Conservation (phyloP, 2,797 vertebrate species). For the Hozukius guyotensis region DNA sequence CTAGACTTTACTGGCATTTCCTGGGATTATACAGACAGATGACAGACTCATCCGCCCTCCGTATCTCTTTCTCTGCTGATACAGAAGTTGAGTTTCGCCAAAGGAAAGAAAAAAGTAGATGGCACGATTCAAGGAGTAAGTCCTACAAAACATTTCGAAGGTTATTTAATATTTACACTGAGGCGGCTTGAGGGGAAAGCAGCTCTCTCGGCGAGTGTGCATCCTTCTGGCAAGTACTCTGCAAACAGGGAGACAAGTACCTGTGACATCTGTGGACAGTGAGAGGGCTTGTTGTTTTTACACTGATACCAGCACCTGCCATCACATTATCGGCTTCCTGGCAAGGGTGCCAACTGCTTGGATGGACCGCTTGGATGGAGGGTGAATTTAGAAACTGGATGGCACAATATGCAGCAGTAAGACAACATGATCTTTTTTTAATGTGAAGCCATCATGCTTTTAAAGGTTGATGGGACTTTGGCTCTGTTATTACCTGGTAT, state of each 20-base stretch:
- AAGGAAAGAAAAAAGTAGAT: slow-evolving; percentile 4
- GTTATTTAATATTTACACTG: slow-evolving; percentile 53
- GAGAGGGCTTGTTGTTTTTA: slow-evolving; percentile 63
- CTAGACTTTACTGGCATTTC: slow-evolving; percentile 61
- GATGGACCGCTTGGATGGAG: slow-evolving; percentile 25
- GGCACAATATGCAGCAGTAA: background rate
- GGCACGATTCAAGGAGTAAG: slow-evolving; percentile 3
- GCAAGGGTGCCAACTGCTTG: slow-evolving; percentile 52
- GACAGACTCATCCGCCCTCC: slow-evolving; percentile 51
- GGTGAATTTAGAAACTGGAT: slow-evolving; percentile 24
- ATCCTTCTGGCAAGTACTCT: slow-evolving; percentile 59
- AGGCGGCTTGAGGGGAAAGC: slow-evolving; percentile 7
- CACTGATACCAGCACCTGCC: slow-evolving; percentile 62
- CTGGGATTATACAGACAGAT: slow-evolving; percentile 59
- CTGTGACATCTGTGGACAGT: slow-evolving; percentile 64
- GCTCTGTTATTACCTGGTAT: rapidly evolving
- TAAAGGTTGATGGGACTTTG: background rate
- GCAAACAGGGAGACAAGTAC: slow-evolving; percentile 58
- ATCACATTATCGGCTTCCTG: slow-evolving; percentile 61
- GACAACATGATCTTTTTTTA: background rate
- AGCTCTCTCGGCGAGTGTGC: slow-evolving; percentile 3
- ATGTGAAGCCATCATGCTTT: background rate
- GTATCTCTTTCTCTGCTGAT: slow-evolving; percentile 34
- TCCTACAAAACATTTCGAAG: slow-evolving; percentile 25
- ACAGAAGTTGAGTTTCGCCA: slow-evolving; percentile 20